These are phyloP conservation scores for Neotoma lepida DNA, from an alignment of 2,113 vertebrate genomes.

Conservation along the genomic window DNA sequence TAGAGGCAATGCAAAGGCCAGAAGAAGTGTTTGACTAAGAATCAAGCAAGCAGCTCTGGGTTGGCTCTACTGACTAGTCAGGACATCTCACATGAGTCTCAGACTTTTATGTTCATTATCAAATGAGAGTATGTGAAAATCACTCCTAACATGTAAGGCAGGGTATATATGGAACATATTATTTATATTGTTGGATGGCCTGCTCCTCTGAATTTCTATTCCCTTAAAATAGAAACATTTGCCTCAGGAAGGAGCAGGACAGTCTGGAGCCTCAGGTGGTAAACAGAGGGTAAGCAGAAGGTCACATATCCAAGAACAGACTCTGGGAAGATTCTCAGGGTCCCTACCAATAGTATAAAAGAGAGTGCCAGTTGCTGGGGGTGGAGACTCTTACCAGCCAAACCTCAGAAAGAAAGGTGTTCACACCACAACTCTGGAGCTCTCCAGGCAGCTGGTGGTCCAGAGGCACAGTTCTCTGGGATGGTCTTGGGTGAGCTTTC, in stretches of 20 bases:
- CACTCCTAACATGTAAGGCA: not conserved
- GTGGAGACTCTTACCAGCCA: not conserved
- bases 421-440: not conserved
- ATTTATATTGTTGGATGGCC: not conserved
- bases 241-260: not conserved
- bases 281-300: not conserved
- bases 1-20: not conserved
- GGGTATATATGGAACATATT: slow-evolving; percentile 37
- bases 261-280: not conserved
- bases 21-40: slow-evolving; percentile 10
- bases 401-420: not conserved
- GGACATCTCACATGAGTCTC: slow-evolving; percentile 16
- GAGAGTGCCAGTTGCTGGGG: not conserved
- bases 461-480: not conserved
- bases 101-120: slow-evolving; percentile 25
- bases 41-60: slow-evolving; percentile 23
- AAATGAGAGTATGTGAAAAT: slow-evolving; percentile 44
- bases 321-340: not conserved
- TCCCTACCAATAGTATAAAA: not conserved
- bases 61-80: not conserved
- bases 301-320: not conserved
- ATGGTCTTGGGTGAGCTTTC: not conserved
- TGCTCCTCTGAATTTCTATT: not conserved
- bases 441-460: not conserved
- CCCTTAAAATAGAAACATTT: not conserved